A percentile compares a stretch with the other conserved stretches of the same genome.
phyloP scores from a whole-genome alignment of 2,113 vertebrate species.

The Zootoca vivipara region DNA sequence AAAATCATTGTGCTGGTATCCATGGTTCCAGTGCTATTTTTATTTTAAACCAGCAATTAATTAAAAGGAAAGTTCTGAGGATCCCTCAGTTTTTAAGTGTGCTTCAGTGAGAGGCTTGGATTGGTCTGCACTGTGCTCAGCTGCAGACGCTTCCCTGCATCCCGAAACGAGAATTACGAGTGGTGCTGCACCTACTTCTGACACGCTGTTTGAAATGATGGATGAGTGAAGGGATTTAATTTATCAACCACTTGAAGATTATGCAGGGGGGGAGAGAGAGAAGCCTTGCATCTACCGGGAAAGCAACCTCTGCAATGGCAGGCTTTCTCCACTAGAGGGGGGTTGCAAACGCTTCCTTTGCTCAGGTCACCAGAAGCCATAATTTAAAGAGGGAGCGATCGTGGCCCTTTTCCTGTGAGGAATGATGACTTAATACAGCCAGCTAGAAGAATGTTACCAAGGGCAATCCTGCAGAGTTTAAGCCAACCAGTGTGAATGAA shows the following conservation, averaged over 20 bases:
- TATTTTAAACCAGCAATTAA: constrained; percentile 12
- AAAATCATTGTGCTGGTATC: not conserved
- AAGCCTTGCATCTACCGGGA: accelerated
- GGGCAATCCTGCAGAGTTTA: constrained; percentile 36
- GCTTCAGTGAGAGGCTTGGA: constrained; percentile 78
- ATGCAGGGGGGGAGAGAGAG: not conserved
- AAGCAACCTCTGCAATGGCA: constrained; percentile 10
- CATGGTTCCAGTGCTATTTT: not conserved
- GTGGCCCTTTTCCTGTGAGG: constrained; percentile 17
- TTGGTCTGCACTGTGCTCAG: constrained; percentile 72
- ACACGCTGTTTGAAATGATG: constrained; percentile 23
- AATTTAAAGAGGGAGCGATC: constrained; percentile 45
- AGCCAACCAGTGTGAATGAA: constrained; percentile 50
- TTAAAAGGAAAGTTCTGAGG: constrained; percentile 48
- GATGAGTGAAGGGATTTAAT: constrained; percentile 9
- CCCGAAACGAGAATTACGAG: constrained; percentile 70
- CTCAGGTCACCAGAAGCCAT: not conserved
- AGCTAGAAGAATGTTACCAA: constrained; percentile 47
- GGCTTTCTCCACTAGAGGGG: constrained; percentile 76
- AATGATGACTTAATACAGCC: constrained; percentile 57
- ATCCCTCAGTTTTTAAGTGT: constrained; percentile 46
- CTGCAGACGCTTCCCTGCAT: constrained; percentile 77
- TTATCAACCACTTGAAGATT: not conserved
- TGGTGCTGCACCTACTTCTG: constrained; percentile 40
- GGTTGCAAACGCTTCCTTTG: constrained; percentile 56